A percentile compares a stretch with the other conserved stretches of the same genome.
phyloP scores from a whole-genome alignment of 2,888 invertebrate species.

The Drosophila planitibia region DNA sequence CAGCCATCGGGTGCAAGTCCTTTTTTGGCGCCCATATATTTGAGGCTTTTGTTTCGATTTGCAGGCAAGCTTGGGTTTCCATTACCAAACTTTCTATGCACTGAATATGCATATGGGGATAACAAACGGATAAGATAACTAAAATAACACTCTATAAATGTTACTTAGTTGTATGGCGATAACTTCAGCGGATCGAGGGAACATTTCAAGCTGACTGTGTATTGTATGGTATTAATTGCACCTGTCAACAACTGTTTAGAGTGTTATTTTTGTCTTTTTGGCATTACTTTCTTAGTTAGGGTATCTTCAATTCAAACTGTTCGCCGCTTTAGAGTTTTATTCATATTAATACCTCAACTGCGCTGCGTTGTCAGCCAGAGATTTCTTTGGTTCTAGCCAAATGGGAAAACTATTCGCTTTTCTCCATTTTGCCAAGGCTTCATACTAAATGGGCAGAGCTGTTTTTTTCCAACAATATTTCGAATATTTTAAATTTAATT shows the following conservation, averaged over 20 bases:
- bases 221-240: neutral
- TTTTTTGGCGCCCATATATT: slow-evolving; percentile 51
- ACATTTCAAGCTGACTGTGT: neutral
- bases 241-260: neutral
- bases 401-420: slow-evolving; percentile 62
- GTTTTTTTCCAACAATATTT: neutral
- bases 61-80: slow-evolving; percentile 42
- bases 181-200: neutral
- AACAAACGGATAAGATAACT: neutral
- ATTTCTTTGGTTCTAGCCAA: slow-evolving; percentile 64
- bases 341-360: slow-evolving; percentile 69
- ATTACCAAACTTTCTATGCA: slow-evolving; percentile 65
- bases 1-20: slow-evolving; percentile 57
- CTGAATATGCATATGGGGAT: slow-evolving; percentile 10
- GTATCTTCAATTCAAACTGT: slow-evolving; percentile 14
- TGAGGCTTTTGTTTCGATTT: slow-evolving; percentile 68
- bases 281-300: slow-evolving; percentile 1
- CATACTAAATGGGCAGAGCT: slow-evolving; percentile 53
- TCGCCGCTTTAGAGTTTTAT: neutral
- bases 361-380: slow-evolving; percentile 69
- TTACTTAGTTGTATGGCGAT: neutral
- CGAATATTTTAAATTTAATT: neutral
- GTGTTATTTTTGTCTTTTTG: neutral
- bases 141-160: neutral
- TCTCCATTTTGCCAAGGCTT: slow-evolving; percentile 56